These are phyloP conservation scores for Hydrolagus colliei DNA, from an alignment of 2,797 vertebrate genomes.

Conservation along the genomic window DNA sequence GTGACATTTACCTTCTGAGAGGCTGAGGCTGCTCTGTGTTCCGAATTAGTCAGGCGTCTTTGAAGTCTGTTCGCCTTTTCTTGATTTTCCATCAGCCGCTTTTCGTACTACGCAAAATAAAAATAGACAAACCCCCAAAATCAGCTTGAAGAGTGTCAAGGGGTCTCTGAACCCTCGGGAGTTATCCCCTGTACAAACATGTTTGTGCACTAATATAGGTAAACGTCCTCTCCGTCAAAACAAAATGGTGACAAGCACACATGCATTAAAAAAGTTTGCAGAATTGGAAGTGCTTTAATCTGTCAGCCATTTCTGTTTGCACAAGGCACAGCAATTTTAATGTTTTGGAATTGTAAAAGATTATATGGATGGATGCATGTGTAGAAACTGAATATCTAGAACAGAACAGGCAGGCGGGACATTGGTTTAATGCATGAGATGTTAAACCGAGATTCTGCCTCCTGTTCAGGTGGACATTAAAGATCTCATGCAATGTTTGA, in stretches of 20 bases:
- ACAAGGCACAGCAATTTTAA: not conserved
- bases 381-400: not conserved
- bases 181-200: not conserved
- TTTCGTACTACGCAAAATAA: slow-evolving; percentile 66
- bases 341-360: not conserved
- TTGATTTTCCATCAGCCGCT: slow-evolving; percentile 65
- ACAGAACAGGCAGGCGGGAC: no score
- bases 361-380: not conserved
- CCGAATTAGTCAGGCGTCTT: slow-evolving; percentile 69
- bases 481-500: no score
- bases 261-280: no score
- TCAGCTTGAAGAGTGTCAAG: not conserved
- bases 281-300: not conserved
- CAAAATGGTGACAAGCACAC: not conserved
- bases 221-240: not conserved
- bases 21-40: slow-evolving; percentile 70
- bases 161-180: not conserved
- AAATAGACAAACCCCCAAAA: not conserved
- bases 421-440: no score
- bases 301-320: not conserved
- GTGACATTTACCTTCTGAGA: slow-evolving; percentile 71
- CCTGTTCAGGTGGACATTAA: no score
- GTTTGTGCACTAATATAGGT: not conserved
- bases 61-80: slow-evolving; percentile 79
- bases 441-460: no score